Conservation (phyloP, 1,140 invertebrate genomes). For the Tetranychus urticae region DNA sequence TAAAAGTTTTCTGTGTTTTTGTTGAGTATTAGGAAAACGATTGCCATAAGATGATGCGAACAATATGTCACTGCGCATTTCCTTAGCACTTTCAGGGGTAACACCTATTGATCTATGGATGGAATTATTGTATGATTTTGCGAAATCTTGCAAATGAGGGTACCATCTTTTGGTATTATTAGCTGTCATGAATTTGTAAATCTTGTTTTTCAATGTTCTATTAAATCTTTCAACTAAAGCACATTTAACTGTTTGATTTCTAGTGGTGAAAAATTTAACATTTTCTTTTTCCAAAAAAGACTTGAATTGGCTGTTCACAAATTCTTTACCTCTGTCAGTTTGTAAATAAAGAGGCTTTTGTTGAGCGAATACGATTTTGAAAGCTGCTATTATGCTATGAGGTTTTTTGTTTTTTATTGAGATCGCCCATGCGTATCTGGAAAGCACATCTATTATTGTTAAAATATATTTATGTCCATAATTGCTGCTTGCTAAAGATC, state of each 20-base stretch:
- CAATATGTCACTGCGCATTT: not conserved
- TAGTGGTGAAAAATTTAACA: slow-evolving; percentile 23
- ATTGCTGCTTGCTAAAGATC: not conserved
- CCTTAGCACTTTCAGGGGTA: slow-evolving; percentile 13
- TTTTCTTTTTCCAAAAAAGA: slow-evolving; percentile 16
- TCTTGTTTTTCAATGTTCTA: slow-evolving; percentile 22
- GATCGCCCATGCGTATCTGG: slow-evolving; percentile 12
- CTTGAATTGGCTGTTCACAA: slow-evolving; percentile 13
- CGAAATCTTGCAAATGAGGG: slow-evolving; percentile 18
- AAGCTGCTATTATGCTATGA: slow-evolving; percentile 4
- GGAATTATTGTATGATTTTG: slow-evolving; percentile 22
- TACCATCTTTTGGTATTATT: slow-evolving; percentile 21
- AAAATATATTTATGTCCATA: slow-evolving; percentile 12
- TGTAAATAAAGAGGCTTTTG: slow-evolving; percentile 17
- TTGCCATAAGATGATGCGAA: not conserved
- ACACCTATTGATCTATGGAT: slow-evolving; percentile 22
- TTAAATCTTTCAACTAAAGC: slow-evolving; percentile 24
- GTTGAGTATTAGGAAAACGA: not conserved
- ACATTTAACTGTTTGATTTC: slow-evolving; percentile 20
- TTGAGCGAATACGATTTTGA: not conserved
- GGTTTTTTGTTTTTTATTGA: slow-evolving; percentile 12
- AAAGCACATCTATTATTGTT: slow-evolving; percentile 14
- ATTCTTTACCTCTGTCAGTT: slow-evolving; percentile 6
- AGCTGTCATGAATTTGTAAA: slow-evolving; percentile 23
- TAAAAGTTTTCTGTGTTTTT: slow-evolving; percentile 4